Base-by-base conservation (phyloP, 2,888 invertebrate genomes). In the Agrotis ipsilon region DNA sequence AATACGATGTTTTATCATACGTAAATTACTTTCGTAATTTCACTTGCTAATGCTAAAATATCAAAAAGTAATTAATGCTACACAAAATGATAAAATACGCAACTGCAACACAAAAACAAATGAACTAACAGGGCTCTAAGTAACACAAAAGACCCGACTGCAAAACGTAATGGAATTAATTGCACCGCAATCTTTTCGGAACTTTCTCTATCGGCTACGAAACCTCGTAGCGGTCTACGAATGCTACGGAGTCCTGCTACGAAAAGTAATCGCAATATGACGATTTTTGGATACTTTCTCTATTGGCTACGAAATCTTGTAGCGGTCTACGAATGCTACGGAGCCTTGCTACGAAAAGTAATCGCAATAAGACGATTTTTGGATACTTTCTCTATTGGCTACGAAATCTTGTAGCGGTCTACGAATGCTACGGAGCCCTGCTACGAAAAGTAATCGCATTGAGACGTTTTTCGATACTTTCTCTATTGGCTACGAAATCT, bases 181-280 rank as follows among this genome's bases (percentile, higher is more conserved):
- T 39, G 39, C 39, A 39, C 9, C 11, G 39, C 39, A 39, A 39
- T 39, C 39, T 39, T 39, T 39, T 16, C 9, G 39, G 39, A 39
- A 39, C 39, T 39, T 39, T 39, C 39, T 39, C 39, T 39, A 39
- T 39, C 51, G 19, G 5, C 14, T 74, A 51, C 51, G n/a, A 57
- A 45, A 11, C 7, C 70, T 45, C 5, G 14, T 27, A 27, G 39
- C 58, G 11, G 18, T 48, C 72, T 78, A 59, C 52, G 48, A 48
- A n/a, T 48, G 73, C 78, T 73, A 73, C 73, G 72, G n/a, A 51
- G 39, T 70, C 51, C 45, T 51, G 57, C 45, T 39, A 69, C 45
- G 49, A 9, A 46, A 57, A 57, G 14, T 21, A 11, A 51, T 51
- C 11, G 13, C 39, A n/a, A 32, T 7, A 6, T 7, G 32, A 32